Evolutionary conservation across 2,888 invertebrate genomes (phyloP).

Genomic region (Pammene fasciana): DNA sequence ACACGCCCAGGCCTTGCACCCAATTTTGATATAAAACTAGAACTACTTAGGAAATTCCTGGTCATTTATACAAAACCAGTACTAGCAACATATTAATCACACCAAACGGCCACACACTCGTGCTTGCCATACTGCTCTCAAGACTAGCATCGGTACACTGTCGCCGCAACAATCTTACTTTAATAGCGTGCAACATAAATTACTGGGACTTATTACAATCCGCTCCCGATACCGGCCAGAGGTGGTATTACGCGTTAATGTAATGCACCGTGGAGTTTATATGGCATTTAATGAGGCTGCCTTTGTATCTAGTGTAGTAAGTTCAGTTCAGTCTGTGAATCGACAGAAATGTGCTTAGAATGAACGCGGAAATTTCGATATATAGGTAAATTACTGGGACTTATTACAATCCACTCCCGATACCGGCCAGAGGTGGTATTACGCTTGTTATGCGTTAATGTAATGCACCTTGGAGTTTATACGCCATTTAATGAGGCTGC

Average conservation of each 20-base stretch:
- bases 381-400: constrained; percentile 73
- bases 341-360: too few species aligned
- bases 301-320: constrained; percentile 24
- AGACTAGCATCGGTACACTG: constrained; percentile 42
- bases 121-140: constrained; percentile 32
- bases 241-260: constrained; percentile 58
- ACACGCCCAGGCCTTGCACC: too few species aligned
- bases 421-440: constrained; percentile 69
- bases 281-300: constrained; percentile 20
- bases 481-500: constrained; percentile 21
- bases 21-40: too few species aligned
- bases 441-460: constrained; percentile 38
- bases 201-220: constrained; percentile 80
- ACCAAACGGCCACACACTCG: too few species aligned
- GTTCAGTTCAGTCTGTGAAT: too few species aligned
- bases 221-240: constrained; percentile 74
- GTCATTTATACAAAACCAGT: too few species aligned
- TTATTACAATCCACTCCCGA: constrained; percentile 81
- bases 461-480: constrained; percentile 32
- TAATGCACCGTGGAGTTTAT: constrained; percentile 33
- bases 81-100: too few species aligned
- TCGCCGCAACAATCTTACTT: constrained; percentile 78
- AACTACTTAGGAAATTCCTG: too few species aligned
- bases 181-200: constrained; percentile 83
- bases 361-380: too few species aligned